Evolutionary conservation across 1,140 invertebrate genomes (phyloP), one percentile per base, ranked within the genome.

Genomic region (Calycopis cecrops): DNA sequence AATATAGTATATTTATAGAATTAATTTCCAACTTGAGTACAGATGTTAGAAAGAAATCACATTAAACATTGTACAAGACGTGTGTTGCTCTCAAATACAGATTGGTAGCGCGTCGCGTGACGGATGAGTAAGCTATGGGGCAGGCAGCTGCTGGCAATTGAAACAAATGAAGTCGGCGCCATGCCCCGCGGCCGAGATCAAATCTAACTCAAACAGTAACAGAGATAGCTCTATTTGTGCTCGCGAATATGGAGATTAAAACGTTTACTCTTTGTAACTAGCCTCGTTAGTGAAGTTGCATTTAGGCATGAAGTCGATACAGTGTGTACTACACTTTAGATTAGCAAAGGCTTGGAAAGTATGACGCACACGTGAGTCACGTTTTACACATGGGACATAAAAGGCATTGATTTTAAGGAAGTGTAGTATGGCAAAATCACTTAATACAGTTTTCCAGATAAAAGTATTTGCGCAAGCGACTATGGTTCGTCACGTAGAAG

Each of bases 81-180:
- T 52, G 17, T 34, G 37, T 21, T 33, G 37, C 38, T 47, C 38
- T 60, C 38, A 57, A 52, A 58, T 35, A 56, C 49, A 56, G 53
- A 56, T 56, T 55, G 55, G 48, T 47, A 48, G 47, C 49, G 28
- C 34, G 40, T 33, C 14, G 38, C 52, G 16, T 54, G 52, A 54
- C 52, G 35, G 55, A 62, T 67, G 65, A 65, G 52, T 68, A 65
- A 68, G 56, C 35, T 52, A 48, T 34, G 57, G 55, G 37, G 48
- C 47, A 48, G 44, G 37, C 65, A 58, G 59, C 58, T 57, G 62
- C 17, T 40, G 55, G 60, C 58, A 65, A 67, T 67, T 67, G 61
- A 51, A 44, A 35, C 56, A 55, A 67, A 63, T 61, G 49, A 58
- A 52, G 10, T n/a, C 60, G 64, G 60, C 61, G 64, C 58, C 59